Evolutionary conservation across 92 coral and sea anemone species (phyloP).

Genomic region (Epizoanthus illoricatus): DNA sequence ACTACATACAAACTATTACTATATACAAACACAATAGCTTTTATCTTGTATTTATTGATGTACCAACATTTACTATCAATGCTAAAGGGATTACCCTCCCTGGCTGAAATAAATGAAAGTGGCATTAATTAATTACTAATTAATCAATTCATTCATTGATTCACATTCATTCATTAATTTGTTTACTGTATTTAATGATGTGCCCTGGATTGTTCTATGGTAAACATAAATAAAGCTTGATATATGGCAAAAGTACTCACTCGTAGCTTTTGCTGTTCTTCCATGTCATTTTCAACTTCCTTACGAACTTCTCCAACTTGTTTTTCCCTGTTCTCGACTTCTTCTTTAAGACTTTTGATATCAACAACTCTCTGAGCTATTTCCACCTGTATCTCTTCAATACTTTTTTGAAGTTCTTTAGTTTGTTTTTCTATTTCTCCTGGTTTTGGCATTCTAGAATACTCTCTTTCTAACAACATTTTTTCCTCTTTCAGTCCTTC

Average conservation of each 20-base stretch:
- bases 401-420: constrained; percentile 82
- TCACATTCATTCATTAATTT: background rate
- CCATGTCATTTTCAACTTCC: constrained; percentile 80
- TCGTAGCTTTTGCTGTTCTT: constrained; percentile 86
- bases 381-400: constrained; percentile 85
- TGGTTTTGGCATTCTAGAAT: constrained; percentile 96
- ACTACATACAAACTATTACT: too few relatives aligned
- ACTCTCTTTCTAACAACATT: constrained; percentile 90
- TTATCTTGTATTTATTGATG: too few relatives aligned
- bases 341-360: constrained; percentile 84
- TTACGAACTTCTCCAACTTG: constrained; percentile 74
- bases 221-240: background rate
- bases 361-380: constrained; percentile 93
- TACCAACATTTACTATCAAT: too few relatives aligned
- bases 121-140: too few relatives aligned
- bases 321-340: constrained; percentile 74
- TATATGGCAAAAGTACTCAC: constrained; percentile 42
- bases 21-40: too few relatives aligned
- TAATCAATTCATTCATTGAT: too few relatives aligned
- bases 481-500: constrained; percentile 93
- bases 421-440: constrained; percentile 95
- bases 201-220: background rate
- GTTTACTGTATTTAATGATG: background rate
- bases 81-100: too few relatives aligned
- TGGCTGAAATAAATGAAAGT: too few relatives aligned